Evolutionary conservation across 1,140 invertebrate species (phyloP), one percentile per base, ranked within the genome.

Genomic region (Portunus trituberculatus): DNA sequence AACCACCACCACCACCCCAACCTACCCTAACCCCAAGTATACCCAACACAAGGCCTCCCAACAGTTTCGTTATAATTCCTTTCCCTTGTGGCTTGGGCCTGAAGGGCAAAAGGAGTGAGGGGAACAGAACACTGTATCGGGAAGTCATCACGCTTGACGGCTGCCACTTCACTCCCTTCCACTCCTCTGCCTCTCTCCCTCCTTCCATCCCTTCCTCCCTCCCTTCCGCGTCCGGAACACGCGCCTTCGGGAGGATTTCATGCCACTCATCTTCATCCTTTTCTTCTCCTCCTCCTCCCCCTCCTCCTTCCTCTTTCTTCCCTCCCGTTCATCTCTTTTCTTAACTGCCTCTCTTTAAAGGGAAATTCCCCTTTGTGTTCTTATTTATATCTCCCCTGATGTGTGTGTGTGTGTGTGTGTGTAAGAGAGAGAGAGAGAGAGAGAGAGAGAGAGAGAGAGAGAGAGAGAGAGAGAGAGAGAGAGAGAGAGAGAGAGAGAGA

Each of bases 361-460:
- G 1, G 67, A 76, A n/a, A n/a, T 59, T 59, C 52, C 16, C 52
- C 52, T 59, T 59, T 59, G 52, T 59, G 52, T 59, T 59, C 8
- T 59, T 59, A 59, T 59, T 59, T 59, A 59, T 20, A 59, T 14
- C 52, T 59, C 52, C 52, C 16, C 52, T 59, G 52, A 10, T 59
- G 52, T 59, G 67, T 20, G 25, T 7, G 16, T n/a, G 20, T 20
- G 25, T n/a, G 67, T 20, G 67, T 20, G 67, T 20, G 67, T 16
- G 52, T 16, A 10, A 4, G 52, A 4, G 52, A 4, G 52, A 59
- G 52, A 59, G 52, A 59, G 52, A 59, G 52, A 59, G 52, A 76
- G 67, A 76, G 67, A 76, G 67, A 76, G 67, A 76, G 67, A 76
- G 67, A 76, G 67, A 76, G 67, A 76, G 67, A 76, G 67, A 76